phyloP scores from a whole-genome alignment of 2,888 invertebrate species.

The Meloe dianella region DNA sequence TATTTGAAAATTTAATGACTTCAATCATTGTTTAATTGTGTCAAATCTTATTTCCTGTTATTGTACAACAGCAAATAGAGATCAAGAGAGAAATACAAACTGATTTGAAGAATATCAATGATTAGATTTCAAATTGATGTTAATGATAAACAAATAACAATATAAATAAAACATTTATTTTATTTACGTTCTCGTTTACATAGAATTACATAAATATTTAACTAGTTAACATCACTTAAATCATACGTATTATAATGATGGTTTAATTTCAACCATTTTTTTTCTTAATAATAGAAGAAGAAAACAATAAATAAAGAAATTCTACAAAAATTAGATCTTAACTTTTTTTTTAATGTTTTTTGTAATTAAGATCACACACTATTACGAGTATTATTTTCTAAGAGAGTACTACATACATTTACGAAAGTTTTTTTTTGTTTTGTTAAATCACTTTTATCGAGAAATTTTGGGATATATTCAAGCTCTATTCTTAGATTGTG shows the following conservation, averaged over 20 bases:
- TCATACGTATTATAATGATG: neutral
- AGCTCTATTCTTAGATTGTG: conserved; percentile 43
- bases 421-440: conserved; percentile 12
- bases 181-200: conserved; percentile 13
- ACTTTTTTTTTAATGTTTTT: neutral
- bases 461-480: neutral
- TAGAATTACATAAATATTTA: conserved; percentile 20
- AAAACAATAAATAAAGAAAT: neutral
- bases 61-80: too few species aligned
- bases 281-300: neutral
- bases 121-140: neutral
- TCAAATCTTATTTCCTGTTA: too few species aligned
- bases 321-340: neutral
- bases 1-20: too few species aligned
- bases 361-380: neutral
- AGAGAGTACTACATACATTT: neutral
- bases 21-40: too few species aligned
- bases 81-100: too few species aligned
- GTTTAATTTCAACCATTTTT: neutral
- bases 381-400: conserved; percentile 3
- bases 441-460: conserved; percentile 8
- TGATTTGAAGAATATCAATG: neutral
- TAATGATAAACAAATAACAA: neutral
- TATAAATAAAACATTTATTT: neutral
- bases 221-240: conserved; percentile 15